A percentile compares a stretch with the other conserved stretches of the same genome.
These are phyloP conservation scores for Peromyscus eremicus DNA, from an alignment of 2,797 vertebrate genomes.

Conservation along the genomic window DNA sequence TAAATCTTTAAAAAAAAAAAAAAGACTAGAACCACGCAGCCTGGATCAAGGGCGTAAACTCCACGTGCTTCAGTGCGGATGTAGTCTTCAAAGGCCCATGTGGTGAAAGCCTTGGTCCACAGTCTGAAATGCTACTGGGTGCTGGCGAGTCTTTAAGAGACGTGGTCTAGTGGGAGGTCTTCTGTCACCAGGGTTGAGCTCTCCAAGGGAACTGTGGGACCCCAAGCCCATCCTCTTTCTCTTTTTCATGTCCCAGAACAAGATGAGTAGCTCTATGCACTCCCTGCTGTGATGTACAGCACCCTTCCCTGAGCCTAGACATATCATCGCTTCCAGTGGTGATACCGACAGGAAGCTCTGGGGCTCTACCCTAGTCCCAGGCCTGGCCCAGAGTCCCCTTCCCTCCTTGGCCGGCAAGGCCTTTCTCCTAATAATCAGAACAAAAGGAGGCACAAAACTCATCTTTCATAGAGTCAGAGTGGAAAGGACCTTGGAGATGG, in stretches of 20 bases:
- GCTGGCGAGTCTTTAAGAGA: background rate
- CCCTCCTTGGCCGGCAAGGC: background rate
- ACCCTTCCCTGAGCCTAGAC: background rate
- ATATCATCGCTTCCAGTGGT: background rate
- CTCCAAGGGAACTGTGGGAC: background rate
- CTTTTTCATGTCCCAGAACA: no score
- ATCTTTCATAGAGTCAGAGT: constrained; percentile 2
- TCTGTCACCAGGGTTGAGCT: background rate
- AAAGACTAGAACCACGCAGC: background rate
- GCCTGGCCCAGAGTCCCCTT: background rate
- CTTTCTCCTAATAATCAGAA: background rate
- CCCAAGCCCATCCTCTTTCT: background rate
- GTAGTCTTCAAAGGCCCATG: background rate
- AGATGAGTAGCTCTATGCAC: background rate
- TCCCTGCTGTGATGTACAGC: no score
- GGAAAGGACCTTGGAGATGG: background rate
- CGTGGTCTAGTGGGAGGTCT: no score
- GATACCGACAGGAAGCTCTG: background rate
- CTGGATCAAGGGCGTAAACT: background rate
- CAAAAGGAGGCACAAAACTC: background rate
- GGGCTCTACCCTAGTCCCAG: background rate
- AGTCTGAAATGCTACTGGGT: background rate
- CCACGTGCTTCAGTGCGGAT: background rate
- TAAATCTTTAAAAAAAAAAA: no score
- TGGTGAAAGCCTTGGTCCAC: background rate